These are phyloP conservation scores for Siniperca chuatsi DNA, from an alignment of 2,113 vertebrate genomes.

Conservation along the genomic window DNA sequence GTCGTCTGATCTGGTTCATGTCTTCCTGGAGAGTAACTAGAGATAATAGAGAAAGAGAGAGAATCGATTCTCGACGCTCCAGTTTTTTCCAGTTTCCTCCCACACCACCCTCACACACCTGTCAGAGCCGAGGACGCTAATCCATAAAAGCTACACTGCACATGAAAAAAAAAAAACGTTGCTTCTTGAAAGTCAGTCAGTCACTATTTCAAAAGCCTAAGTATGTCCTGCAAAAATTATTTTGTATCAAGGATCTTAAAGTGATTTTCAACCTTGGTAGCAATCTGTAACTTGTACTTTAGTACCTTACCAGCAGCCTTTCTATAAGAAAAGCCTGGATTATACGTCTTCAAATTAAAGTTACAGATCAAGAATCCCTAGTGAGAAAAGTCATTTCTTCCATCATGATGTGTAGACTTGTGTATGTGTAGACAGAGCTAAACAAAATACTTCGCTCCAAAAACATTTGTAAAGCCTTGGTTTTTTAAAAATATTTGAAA, in stretches of 20 bases:
- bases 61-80: constrained; percentile 68
- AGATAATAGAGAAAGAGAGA: constrained; percentile 57
- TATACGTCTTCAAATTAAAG: neutral
- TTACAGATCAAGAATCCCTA: neutral
- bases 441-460: too few species aligned
- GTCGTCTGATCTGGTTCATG: constrained; percentile 87
- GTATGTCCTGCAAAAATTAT: neutral
- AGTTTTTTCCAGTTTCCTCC: constrained; percentile 64
- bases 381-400: neutral
- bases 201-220: neutral
- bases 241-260: neutral
- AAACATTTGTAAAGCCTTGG: too few species aligned
- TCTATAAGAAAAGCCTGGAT: neutral
- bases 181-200: neutral
- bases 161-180: neutral
- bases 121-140: constrained; percentile 43
- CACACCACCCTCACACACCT: constrained; percentile 56
- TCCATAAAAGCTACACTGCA: constrained; percentile 23
- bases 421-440: too few species aligned
- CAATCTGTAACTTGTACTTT: neutral
- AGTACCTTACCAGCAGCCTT: neutral
- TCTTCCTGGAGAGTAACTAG: constrained; percentile 84
- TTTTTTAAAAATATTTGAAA: too few species aligned
- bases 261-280: neutral
- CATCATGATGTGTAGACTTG: neutral